Evolutionary conservation across 2,888 invertebrate species (phyloP).

Genomic region (Diloba caeruleocephala): DNA sequence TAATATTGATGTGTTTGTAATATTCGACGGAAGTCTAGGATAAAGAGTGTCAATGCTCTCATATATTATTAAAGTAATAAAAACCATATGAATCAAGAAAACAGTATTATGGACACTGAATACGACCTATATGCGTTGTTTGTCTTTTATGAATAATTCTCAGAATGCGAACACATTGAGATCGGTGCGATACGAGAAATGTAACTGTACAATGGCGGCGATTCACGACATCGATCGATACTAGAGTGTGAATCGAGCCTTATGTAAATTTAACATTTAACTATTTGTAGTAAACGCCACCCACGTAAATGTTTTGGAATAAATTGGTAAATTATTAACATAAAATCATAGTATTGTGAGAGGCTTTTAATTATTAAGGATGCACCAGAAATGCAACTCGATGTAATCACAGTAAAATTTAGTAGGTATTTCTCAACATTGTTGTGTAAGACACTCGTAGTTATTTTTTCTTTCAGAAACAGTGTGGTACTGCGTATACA

Average conservation of each 20-base stretch:
- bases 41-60: too few relatives aligned
- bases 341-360: not conserved
- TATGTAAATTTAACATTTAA: constrained; percentile 14
- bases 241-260: not conserved
- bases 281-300: constrained; percentile 5
- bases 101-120: too few relatives aligned
- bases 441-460: not conserved
- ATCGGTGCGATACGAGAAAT: too few relatives aligned
- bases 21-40: too few relatives aligned
- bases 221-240: too few relatives aligned
- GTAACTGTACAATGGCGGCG: too few relatives aligned
- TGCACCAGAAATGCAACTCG: constrained; percentile 18
- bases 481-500: not conserved
- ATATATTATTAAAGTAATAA: too few relatives aligned
- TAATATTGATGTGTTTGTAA: too few relatives aligned
- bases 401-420: constrained; percentile 12
- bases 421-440: constrained; percentile 3
- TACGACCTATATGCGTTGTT: too few relatives aligned
- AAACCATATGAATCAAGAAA: too few relatives aligned
- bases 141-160: too few relatives aligned
- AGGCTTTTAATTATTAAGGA: not conserved
- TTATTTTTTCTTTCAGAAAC: not conserved
- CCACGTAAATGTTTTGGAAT: constrained; percentile 1
- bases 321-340: constrained; percentile 1
- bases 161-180: too few relatives aligned